phyloP scores from a whole-genome alignment of 2,113 vertebrate species.

The Empidonax alnorum region DNA sequence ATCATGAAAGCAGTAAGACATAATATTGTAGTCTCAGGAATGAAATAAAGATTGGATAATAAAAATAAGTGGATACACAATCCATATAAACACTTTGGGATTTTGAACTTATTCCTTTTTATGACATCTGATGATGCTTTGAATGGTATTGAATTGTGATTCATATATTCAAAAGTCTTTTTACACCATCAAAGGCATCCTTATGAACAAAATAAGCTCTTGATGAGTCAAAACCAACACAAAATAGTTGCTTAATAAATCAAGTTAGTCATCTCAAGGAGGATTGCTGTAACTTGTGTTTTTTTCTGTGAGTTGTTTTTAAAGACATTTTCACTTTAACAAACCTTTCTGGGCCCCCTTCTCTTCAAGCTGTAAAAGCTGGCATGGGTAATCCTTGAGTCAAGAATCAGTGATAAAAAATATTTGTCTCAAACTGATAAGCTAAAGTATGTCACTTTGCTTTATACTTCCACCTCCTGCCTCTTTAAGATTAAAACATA shows the following conservation, averaged over 20 bases:
- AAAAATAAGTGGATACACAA: background rate
- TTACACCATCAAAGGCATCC: background rate
- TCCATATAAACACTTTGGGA: background rate
- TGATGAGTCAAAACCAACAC: constrained; percentile 10
- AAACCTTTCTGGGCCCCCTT: background rate
- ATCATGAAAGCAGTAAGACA: constrained; percentile 8
- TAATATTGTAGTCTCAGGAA: background rate
- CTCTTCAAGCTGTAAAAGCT: background rate
- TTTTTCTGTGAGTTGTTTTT: background rate
- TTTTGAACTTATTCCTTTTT: background rate
- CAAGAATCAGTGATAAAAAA: background rate
- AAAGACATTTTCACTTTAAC: background rate
- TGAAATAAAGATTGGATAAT: background rate
- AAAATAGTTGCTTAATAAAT: background rate
- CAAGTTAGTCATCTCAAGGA: background rate
- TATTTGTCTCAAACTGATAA: background rate
- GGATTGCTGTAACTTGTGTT: background rate
- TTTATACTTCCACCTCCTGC: background rate
- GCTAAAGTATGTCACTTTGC: background rate
- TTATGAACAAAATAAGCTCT: background rate
- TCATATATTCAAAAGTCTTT: constrained; percentile 21
- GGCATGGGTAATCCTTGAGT: background rate
- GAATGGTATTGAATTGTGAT: background rate
- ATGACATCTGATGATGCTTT: background rate
- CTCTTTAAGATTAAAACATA: background rate